Base-by-base conservation (phyloP, 1,140 invertebrate genomes). In the Lepidurus couesii region DNA sequence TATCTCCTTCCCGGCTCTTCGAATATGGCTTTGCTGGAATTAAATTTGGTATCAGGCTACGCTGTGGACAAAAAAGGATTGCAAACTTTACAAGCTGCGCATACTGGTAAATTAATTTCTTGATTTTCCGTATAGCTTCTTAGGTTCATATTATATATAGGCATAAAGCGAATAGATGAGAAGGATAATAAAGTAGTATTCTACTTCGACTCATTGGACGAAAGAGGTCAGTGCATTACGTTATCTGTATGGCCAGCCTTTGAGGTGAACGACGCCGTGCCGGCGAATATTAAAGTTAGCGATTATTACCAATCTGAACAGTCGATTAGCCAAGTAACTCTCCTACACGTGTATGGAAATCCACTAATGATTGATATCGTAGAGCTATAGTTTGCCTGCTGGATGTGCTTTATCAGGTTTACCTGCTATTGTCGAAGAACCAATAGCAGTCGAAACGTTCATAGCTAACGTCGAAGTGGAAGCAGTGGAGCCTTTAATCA, bases 291-390 rank as follows among this genome's bases (percentile, higher is more conserved):
- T 13, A 87, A 86, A 79, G 85, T 93, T 5, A 89, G 89, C 79
- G 91, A 93, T 84, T 93, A 93, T 81, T 94, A 93, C 82, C 84
- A 86, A 65, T 87, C 89, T 16, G 85, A 88, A 24, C 21, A 13
- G 6, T 13, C 53, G 0, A 21, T 65, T 21, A 65, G 53, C 21
- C 53, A 65, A 21, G 53, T 65, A 65, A 65, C 1, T 21, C 4
- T 13, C 16, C 16, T 11, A 21, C n/a, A 65, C 53, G 21, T n/a
- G 13, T 65, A 65, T 21, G 53, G 53, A 65, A 65, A 16, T 1
- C 8, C 13, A 21, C 13, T 65, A 13, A 65, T 65, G 1, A n/a
- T 7, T 65, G 21, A 65, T 1, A n/a, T 21, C n/a, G 8, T 16
- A 65, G 53, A 65, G 53, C 3, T 65, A 65, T 16, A n/a, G 16